Evolutionary conservation across 1,140 invertebrate genomes (phyloP).

Genomic region (Centruroides vittatus): DNA sequence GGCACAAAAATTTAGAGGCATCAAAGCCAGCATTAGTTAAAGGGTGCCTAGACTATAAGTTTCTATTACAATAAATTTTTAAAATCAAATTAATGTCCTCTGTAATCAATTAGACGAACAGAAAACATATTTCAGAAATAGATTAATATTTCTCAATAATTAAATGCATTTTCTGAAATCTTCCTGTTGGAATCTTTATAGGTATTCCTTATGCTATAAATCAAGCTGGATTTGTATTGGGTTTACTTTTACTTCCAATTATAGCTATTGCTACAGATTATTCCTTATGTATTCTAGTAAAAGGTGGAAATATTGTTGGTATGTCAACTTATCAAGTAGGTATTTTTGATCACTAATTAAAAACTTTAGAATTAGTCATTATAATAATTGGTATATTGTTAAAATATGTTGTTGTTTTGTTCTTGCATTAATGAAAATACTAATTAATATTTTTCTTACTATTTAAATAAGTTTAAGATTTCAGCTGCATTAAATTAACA

Average conservation of each 20-base stretch:
- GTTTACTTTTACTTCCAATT: slow-evolving; percentile 52
- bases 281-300: slow-evolving; percentile 65
- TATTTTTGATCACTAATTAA: neutral
- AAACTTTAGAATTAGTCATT: neutral
- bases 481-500: no score
- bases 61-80: no score
- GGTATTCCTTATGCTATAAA: slow-evolving; percentile 70
- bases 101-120: no score
- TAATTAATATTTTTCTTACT: no score
- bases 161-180: neutral
- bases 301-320: slow-evolving; percentile 61
- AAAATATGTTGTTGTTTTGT: no score
- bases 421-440: no score
- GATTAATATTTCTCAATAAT: neutral
- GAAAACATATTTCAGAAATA: slow-evolving; percentile 39
- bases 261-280: slow-evolving; percentile 70
- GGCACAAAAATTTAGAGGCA: no score
- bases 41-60: no score
- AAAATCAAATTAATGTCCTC: no score
- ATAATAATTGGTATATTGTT: no score
- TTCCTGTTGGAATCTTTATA: slow-evolving; percentile 26
- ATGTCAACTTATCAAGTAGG: slow-evolving; percentile 58
- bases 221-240: slow-evolving; percentile 63
- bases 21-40: no score
- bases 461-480: no score